phyloP scores from a whole-genome alignment of 2,113 vertebrate genomes.

The Ancistrus triradiatus region DNA sequence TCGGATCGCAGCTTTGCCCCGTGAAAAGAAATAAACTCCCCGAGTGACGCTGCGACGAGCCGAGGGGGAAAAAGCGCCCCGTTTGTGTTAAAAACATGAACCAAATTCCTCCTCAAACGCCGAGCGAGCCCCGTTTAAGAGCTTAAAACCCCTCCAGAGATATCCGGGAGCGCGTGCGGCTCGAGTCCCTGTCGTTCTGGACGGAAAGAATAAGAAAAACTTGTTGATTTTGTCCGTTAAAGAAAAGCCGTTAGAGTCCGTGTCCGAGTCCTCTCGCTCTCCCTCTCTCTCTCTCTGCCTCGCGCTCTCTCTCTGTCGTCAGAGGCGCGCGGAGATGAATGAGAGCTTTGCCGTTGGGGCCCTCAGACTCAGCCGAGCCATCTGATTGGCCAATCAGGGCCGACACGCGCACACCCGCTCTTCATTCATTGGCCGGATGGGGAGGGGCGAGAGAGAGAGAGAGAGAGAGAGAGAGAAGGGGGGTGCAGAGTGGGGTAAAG shows the following conservation, averaged over 20 bases:
- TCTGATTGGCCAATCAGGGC: slow-evolving; percentile 17
- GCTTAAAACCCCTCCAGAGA: not conserved
- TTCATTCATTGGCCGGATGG: slow-evolving; percentile 26
- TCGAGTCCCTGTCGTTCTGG: not conserved
- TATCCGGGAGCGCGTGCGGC: not conserved
- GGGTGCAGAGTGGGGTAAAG: not conserved
- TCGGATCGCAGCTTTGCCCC: not conserved
- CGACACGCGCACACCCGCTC: slow-evolving; percentile 26
- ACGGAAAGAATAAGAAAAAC: not conserved
- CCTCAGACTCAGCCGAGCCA: not conserved
- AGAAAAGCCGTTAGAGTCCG: slow-evolving; percentile 10
- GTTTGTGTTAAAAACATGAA: slow-evolving; percentile 6
- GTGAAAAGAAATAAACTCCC: slow-evolving; percentile 3
- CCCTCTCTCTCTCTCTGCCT: slow-evolving; percentile 15
- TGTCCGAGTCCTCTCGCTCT: not conserved
- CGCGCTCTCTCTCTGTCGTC: slow-evolving; percentile 18
- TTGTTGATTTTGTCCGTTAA: not conserved
- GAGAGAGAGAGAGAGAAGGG: not conserved
- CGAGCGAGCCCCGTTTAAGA: not conserved
- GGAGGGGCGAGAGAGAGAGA: slow-evolving; percentile 8
- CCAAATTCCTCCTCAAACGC: slow-evolving; percentile 9
- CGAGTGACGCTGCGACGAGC: not conserved
- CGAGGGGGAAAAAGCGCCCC: slow-evolving; percentile 12
- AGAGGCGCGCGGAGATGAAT: slow-evolving; percentile 28
- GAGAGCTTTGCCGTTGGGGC: slow-evolving; percentile 25